Conservation (phyloP, 2,797 vertebrate species). For the Hoplostethus atlanticus region DNA sequence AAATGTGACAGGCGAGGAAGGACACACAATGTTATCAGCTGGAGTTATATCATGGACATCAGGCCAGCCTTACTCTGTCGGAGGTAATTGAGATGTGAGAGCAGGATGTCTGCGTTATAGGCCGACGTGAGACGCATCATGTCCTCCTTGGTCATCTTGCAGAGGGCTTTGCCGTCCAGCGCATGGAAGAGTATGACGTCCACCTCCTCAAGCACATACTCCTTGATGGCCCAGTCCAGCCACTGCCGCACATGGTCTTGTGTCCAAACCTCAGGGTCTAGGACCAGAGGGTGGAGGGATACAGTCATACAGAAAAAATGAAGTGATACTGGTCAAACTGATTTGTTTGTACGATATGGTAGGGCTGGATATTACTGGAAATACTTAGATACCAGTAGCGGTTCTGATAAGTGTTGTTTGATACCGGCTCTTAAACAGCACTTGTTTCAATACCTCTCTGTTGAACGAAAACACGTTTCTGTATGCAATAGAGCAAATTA, state of each 20-base stretch:
- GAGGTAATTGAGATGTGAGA: conserved; percentile 91
- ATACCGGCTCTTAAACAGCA: no score
- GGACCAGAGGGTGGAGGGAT: neutral
- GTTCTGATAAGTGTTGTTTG: no score
- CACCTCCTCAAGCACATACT: conserved; percentile 88
- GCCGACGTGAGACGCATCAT: conserved; percentile 88
- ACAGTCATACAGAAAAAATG: neutral
- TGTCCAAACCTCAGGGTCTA: conserved; percentile 87
- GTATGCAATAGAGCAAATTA: no score
- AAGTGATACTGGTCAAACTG: neutral
- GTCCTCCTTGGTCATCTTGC: conserved; percentile 89
- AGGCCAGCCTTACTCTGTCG: conserved; percentile 85
- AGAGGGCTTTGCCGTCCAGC: conserved; percentile 88
- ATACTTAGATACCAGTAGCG: no score
- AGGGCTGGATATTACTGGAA: neutral
- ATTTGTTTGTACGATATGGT: neutral
- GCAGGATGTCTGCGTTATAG: conserved; percentile 90
- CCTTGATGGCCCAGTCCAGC: conserved; percentile 92
- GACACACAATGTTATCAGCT: neutral
- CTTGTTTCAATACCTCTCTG: no score
- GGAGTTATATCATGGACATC: no score
- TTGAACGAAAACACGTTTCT: no score
- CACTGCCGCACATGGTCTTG: conserved; percentile 88
- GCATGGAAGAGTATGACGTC: conserved; percentile 85
- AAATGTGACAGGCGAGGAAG: neutral